A percentile compares a stretch with the other conserved stretches of the same genome.
Evolutionary conservation across 2,113 vertebrate species (phyloP).

Genomic region (Hydropotes inermis): DNA sequence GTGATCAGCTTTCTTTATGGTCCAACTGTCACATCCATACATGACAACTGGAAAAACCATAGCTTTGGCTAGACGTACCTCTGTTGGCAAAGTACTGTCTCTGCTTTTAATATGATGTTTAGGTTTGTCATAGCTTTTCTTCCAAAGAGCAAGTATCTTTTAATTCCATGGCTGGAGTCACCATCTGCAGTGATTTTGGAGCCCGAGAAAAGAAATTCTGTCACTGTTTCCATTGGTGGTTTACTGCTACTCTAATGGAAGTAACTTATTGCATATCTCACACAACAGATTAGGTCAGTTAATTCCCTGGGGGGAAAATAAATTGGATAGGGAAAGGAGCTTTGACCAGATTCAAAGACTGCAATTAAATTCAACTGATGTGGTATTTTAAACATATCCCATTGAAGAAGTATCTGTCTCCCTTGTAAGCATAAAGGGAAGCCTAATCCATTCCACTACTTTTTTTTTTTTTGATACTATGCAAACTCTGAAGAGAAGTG

Average conservation of each 20-base stretch:
- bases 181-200: background rate
- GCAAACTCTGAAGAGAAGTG: background rate
- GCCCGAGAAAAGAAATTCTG: background rate
- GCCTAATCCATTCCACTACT: background rate
- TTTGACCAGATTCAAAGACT: background rate
- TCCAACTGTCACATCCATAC: background rate
- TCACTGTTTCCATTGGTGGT: background rate
- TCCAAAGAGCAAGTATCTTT: background rate
- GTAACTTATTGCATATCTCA: background rate
- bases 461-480: background rate
- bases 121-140: background rate
- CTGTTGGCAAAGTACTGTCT: background rate
- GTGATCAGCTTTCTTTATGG: background rate
- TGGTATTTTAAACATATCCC: background rate
- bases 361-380: background rate
- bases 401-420: background rate
- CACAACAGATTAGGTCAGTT: background rate
- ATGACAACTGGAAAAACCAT: background rate
- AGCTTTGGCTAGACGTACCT: background rate
- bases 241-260: background rate
- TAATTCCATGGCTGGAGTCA: background rate
- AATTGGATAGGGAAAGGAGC: background rate
- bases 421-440: background rate
- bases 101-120: background rate
- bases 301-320: constrained; percentile 8